A percentile compares a stretch with the other conserved stretches of the same genome.
Conservation (phyloP, 2,888 invertebrate species). For the Hyppa rectilinea region DNA sequence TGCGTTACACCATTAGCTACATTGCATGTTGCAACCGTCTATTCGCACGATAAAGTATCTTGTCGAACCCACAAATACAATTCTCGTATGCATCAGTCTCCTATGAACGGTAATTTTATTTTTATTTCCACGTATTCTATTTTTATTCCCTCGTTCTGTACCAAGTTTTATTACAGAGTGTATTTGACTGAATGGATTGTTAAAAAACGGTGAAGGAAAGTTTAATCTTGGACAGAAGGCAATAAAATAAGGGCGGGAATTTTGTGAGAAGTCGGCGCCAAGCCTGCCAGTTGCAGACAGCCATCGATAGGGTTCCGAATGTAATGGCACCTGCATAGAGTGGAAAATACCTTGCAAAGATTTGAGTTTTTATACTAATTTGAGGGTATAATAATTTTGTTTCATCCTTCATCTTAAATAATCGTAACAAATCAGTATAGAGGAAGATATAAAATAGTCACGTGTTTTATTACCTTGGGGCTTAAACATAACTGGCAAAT, state of each 20-base stretch:
- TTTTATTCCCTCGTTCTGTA: constrained; percentile 64
- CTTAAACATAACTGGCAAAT: too few species aligned
- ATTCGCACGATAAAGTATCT: constrained; percentile 30
- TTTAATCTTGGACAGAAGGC: constrained; percentile 89
- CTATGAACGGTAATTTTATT: constrained; percentile 39
- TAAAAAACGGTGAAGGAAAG: constrained; percentile 81
- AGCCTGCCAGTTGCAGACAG: constrained; percentile 89
- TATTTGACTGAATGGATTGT: constrained; percentile 78
- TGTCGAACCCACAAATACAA: constrained; percentile 36
- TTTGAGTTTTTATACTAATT: too few species aligned
- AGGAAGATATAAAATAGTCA: too few species aligned
- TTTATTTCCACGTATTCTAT: constrained; percentile 65
- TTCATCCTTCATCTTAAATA: too few species aligned
- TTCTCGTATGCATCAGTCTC: constrained; percentile 36
- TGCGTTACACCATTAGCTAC: constrained; percentile 36
- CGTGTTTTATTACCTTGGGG: too few species aligned
- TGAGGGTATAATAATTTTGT: too few species aligned
- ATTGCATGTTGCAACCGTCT: constrained; percentile 27
- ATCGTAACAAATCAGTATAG: too few species aligned
- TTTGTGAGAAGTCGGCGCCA: constrained; percentile 86
- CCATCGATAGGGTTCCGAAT: constrained; percentile 87
- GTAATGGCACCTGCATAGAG: constrained; percentile 73
- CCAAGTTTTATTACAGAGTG: constrained; percentile 73
- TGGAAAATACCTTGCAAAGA: constrained; percentile 71
- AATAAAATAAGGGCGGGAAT: constrained; percentile 89